These are phyloP conservation scores for Drosophila orena DNA, from an alignment of 1,140 invertebrate species.

Conservation along the genomic window DNA sequence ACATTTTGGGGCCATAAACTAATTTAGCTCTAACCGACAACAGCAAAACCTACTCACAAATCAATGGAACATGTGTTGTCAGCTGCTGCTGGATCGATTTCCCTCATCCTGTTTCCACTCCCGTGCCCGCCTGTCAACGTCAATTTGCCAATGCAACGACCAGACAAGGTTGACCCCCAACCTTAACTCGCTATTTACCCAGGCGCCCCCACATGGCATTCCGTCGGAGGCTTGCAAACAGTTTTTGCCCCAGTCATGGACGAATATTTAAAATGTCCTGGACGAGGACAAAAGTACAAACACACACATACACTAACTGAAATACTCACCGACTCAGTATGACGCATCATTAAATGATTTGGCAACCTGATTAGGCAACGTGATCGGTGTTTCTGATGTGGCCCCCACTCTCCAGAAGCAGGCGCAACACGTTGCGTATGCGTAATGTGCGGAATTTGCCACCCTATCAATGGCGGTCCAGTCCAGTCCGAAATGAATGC, in stretches of 20 bases:
- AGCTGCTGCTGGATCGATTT: constrained; percentile 9
- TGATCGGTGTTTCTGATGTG: constrained; percentile 54
- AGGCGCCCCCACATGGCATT: constrained; percentile 8
- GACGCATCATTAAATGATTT: constrained; percentile 72
- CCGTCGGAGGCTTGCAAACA: constrained; percentile 11
- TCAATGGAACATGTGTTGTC: constrained; percentile 49
- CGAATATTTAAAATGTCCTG: constrained; percentile 48
- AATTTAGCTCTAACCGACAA: constrained; percentile 33
- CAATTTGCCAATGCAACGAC: constrained; percentile 57
- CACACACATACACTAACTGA: background rate
- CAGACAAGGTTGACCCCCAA: constrained; percentile 30
- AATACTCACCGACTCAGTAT: background rate
- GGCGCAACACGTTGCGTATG: constrained; percentile 65
- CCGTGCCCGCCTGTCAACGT: constrained; percentile 56
- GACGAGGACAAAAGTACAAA: background rate
- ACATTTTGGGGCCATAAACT: constrained; percentile 42
- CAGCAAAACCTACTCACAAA: constrained; percentile 42
- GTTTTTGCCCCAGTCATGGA: constrained; percentile 40
- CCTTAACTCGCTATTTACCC: constrained; percentile 10
- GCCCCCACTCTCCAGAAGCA: background rate
- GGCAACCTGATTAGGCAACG: constrained; percentile 65
- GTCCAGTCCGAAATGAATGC: constrained; percentile 43
- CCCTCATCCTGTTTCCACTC: constrained; percentile 12
- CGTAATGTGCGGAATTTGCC: constrained; percentile 48
- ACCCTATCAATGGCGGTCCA: constrained; percentile 44